Conservation (phyloP, 2,888 invertebrate species). For the Hirtodrosophila confusa region DNA sequence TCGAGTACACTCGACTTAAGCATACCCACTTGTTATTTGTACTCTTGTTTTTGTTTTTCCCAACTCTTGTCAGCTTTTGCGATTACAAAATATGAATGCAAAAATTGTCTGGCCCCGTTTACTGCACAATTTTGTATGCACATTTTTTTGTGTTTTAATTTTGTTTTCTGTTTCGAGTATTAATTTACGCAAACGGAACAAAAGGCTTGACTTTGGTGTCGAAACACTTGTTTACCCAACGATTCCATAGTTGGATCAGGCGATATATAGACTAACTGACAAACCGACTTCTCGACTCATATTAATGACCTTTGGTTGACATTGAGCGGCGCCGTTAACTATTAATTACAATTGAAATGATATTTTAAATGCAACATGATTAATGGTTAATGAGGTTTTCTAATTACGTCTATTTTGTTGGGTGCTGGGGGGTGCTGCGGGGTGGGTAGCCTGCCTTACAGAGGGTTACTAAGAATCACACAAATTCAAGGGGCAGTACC, state of each 20-base stretch:
- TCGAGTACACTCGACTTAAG: neutral
- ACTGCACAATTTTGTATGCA: conserved; percentile 44
- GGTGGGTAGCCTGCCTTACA: neutral
- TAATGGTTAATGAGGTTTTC: conserved; percentile 71
- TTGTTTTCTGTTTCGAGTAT: conserved; percentile 26
- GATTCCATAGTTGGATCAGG: conserved; percentile 22
- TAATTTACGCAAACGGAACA: conserved; percentile 53
- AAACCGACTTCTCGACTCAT: conserved; percentile 18
- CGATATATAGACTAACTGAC: conserved; percentile 10
- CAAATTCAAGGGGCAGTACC: conserved; percentile 14
- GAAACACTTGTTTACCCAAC: conserved; percentile 10
- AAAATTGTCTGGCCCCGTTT: conserved; percentile 42
- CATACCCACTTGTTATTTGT: conserved; percentile 2
- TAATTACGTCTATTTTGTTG: conserved; percentile 55
- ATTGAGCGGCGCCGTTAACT: conserved; percentile 59
- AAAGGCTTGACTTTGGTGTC: conserved; percentile 56
- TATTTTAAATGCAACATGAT: conserved; percentile 73
- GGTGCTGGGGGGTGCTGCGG: neutral
- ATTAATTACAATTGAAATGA: conserved; percentile 75
- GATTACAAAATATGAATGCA: conserved; percentile 63
- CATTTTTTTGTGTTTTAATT: conserved; percentile 3
- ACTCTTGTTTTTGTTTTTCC: conserved; percentile 4
- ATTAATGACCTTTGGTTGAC: conserved; percentile 75
- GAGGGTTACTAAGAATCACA: conserved; percentile 41
- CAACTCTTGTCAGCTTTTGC: conserved; percentile 29